Percentiles rank a stretch among this genome's conserved stretches.
Evolutionary conservation across 2,888 invertebrate genomes (phyloP).

Genomic region (Chrysolina americana): DNA sequence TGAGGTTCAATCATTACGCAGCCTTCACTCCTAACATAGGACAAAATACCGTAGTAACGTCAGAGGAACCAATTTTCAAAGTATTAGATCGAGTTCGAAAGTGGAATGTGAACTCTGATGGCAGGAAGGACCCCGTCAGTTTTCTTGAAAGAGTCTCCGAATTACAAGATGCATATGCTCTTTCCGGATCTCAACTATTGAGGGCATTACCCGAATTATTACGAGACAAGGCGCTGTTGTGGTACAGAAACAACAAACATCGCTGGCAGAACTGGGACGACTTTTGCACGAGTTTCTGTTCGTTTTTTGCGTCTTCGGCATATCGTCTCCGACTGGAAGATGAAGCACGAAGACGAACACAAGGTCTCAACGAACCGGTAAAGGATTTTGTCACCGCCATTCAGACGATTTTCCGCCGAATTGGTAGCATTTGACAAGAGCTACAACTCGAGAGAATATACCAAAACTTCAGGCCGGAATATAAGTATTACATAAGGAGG

Average conservation of each 20-base stretch:
- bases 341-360: slow-evolving; percentile 2
- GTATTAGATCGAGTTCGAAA: not conserved
- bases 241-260: slow-evolving; percentile 12
- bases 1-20: not conserved
- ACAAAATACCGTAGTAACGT: not conserved
- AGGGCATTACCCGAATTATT: slow-evolving; percentile 1
- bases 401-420: not conserved
- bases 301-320: not conserved
- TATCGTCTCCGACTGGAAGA: not conserved
- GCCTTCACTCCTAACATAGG: not conserved
- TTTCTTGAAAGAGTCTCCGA: not conserved
- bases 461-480: too few species aligned
- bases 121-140: not conserved
- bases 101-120: not conserved
- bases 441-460: too few species aligned
- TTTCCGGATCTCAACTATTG: too few species aligned
- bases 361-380: slow-evolving; percentile 13
- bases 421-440: too few species aligned
- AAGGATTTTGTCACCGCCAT: slow-evolving; percentile 4
- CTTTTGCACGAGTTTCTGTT: not conserved
- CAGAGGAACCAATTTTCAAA: slow-evolving; percentile 4
- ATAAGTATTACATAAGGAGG: too few species aligned
- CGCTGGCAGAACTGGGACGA: not conserved
- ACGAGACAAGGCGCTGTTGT: slow-evolving; percentile 5
- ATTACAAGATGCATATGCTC: too few species aligned